Percentiles rank a stretch among this genome's conserved stretches.
These are phyloP conservation scores for Unio pictorum DNA, from an alignment of 2,888 invertebrate genomes.

Conservation along the genomic window DNA sequence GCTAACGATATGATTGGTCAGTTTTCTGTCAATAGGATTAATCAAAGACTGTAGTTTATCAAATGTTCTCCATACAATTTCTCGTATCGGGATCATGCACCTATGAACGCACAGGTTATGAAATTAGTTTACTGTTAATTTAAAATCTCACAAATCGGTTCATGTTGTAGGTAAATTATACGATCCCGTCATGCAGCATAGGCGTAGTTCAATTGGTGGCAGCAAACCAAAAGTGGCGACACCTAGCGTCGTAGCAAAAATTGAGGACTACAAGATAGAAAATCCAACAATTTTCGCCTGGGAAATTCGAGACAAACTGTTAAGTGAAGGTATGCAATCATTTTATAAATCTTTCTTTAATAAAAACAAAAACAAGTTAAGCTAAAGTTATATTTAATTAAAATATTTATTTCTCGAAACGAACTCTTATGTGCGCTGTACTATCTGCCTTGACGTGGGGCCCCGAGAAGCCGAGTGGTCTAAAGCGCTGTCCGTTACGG, in stretches of 20 bases:
- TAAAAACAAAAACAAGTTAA: not conserved
- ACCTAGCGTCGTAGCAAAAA: slow-evolving; percentile 96
- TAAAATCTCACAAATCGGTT: not conserved
- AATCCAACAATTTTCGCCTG: slow-evolving; percentile 99
- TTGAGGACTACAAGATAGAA: slow-evolving; percentile 97
- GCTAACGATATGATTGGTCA: too few species aligned
- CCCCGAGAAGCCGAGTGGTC: too few species aligned
- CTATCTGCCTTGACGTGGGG: too few species aligned
- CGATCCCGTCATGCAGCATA: slow-evolving; percentile 34
- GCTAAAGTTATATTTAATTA: not conserved
- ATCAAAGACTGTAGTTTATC: too few species aligned
- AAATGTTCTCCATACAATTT: too few species aligned
- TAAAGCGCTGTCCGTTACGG: too few species aligned
- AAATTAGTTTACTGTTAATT: too few species aligned
- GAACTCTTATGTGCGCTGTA: too few species aligned
- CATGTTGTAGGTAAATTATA: slow-evolving; percentile 23
- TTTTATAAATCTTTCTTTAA: too few species aligned
- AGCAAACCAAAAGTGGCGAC: slow-evolving; percentile 98
- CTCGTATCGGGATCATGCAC: too few species aligned
- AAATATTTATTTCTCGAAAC: not conserved
- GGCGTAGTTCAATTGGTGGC: slow-evolving; percentile 76
- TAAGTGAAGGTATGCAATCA: slow-evolving; percentile 82
- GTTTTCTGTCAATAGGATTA: too few species aligned
- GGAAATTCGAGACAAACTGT: slow-evolving; percentile 97
- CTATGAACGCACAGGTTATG: too few species aligned